These are phyloP conservation scores for Eulemur mongoz DNA, from an alignment of 2,797 vertebrate species.

Conservation along the genomic window DNA sequence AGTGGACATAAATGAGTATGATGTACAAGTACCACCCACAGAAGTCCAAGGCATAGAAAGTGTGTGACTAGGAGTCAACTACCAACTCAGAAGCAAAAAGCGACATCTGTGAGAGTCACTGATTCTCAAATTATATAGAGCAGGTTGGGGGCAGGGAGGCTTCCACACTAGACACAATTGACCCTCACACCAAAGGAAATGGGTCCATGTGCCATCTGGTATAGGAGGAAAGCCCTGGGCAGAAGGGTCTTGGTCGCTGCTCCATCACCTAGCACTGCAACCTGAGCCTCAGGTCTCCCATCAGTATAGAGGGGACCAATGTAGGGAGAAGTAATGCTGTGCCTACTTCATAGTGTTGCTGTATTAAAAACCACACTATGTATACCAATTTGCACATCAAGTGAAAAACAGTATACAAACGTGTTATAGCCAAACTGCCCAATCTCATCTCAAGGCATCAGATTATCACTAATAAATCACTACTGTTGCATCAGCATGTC, in stretches of 20 bases:
- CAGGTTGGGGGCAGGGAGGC: fast-evolving
- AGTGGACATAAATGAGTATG: not conserved
- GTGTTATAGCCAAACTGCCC: not conserved
- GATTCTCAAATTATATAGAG: not conserved
- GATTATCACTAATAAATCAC: not conserved
- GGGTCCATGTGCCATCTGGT: not conserved
- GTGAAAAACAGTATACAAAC: not conserved
- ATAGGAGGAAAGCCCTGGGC: not conserved
- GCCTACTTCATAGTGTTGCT: not conserved
- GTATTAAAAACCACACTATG: not conserved
- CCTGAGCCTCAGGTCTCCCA: not conserved
- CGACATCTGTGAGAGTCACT: not conserved
- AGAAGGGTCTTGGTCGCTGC: not conserved
- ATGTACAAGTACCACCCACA: not conserved
- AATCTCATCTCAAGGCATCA: not conserved
- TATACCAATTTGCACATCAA: not conserved
- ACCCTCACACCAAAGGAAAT: not conserved
- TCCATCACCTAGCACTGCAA: not conserved
- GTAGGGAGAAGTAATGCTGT: not conserved
- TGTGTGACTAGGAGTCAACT: not conserved
- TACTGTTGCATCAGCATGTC: not conserved
- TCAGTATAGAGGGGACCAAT: too few relatives aligned
- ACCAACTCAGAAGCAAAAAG: not conserved
- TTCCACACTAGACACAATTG: not conserved
- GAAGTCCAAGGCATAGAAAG: not conserved